Percentiles rank a stretch among this genome's conserved stretches.
These are phyloP conservation scores for Oxyruncus cristatus DNA, from an alignment of 2,113 vertebrate genomes.

Conservation along the genomic window DNA sequence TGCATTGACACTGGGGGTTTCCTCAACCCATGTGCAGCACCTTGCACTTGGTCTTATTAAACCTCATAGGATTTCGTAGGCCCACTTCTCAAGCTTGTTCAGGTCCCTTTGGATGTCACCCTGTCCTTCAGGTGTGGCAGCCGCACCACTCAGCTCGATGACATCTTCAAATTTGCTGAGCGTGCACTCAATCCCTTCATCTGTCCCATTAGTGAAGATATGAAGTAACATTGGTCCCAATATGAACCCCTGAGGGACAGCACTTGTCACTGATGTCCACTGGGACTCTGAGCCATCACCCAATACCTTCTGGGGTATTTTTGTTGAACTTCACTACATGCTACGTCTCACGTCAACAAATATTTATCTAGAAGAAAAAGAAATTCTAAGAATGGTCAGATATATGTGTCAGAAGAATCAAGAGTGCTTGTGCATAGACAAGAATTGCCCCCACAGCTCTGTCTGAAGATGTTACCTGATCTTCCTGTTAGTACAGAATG, in stretches of 20 bases:
- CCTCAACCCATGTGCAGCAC: fast-evolving
- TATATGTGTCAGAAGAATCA: not conserved
- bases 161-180: not conserved
- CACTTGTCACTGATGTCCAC: no score
- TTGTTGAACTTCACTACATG: not conserved
- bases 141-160: not conserved
- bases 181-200: not conserved
- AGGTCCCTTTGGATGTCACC: not conserved
- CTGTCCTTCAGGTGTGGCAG: not conserved
- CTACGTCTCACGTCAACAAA: not conserved
- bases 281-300: fast-evolving
- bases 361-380: not conserved
- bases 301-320: not conserved
- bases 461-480: not conserved
- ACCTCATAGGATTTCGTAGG: not conserved
- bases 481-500: not conserved
- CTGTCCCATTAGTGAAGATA: not conserved
- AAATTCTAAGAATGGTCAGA: not conserved
- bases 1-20: no score
- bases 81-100: not conserved
- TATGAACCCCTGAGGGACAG: fast-evolving
- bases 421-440: not conserved
- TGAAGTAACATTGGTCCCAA: not conserved
- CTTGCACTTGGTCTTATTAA: not conserved
- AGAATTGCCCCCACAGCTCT: not conserved